Conservation (phyloP, 2,113 vertebrate species). For the Pavo muticus region DNA sequence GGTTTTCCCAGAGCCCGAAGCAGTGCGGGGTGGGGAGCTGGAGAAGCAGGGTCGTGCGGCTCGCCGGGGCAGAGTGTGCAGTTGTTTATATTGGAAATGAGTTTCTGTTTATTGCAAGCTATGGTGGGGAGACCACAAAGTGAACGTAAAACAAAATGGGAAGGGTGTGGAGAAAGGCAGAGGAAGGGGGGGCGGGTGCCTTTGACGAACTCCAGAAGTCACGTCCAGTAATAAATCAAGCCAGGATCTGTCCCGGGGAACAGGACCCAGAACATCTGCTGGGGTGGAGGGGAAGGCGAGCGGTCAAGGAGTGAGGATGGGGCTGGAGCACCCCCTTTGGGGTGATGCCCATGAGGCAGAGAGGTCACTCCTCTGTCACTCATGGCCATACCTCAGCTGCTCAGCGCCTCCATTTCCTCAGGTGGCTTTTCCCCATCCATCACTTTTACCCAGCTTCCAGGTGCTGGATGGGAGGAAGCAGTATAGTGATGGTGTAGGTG, state of each 20-base stretch:
- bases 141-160: conserved; percentile 58
- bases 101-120: conserved; percentile 61
- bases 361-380: neutral
- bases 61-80: neutral
- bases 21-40: neutral
- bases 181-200: conserved; percentile 27
- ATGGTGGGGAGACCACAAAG: conserved; percentile 53
- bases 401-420: neutral
- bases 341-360: rapidly evolving
- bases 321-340: neutral
- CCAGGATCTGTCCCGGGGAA: neutral
- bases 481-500: neutral
- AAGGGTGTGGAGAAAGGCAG: conserved; percentile 56
- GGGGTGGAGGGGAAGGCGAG: neutral
- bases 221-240: conserved; percentile 69
- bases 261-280: conserved; percentile 69
- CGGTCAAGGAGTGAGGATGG: neutral
- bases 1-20: conserved; percentile 26
- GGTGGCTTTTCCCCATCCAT: neutral
- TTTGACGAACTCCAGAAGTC: conserved; percentile 74
- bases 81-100: conserved; percentile 62
- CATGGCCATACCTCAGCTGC: neutral
- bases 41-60: neutral
- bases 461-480: neutral
- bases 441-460: neutral